Evolutionary conservation across 1,140 invertebrate species (phyloP), one percentile per base, ranked within the genome.

Genomic region (Trichonephila clavipes): DNA sequence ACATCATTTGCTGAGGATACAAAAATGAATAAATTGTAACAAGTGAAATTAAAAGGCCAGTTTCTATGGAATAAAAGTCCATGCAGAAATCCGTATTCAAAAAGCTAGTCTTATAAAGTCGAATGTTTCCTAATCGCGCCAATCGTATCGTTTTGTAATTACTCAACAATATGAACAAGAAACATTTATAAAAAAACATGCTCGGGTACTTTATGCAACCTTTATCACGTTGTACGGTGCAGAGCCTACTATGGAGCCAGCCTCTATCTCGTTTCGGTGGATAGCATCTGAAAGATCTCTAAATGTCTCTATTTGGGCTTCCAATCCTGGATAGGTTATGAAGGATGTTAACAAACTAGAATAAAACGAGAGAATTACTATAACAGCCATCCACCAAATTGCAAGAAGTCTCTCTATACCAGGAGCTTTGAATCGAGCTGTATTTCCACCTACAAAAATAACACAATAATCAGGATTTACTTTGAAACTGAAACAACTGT

Each of bases 301-400:
- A 61, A 86, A 86, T 4, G 83, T 86, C 21, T 86, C 83, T 61
- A 86, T 86, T 28, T 86, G 83, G 58, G 51, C 18, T 86, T 86
- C 83, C 24, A 61, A 86, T 21, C 83, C 58, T 61, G 83, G 83
- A 28, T 86, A 86, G 51, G 58, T 86, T 58, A 86, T 58, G 28
- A 86, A 86, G n/a, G 83, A 86, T n/a, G 83, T 86, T 10, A 86
- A 28, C 21, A 86, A 16, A 58, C 83, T 86, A 16, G 21, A 58
- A 18, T 86, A 86, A 58, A 86, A 62, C 44, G 83, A 16, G n/a
- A 86, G 83, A 14, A 86, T 86, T 6, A 51, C 51, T 28, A 61
- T 86, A 16, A 58, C 51, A n/a, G 83, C 24, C 8, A 86, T 86
- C 83, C 83, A 86, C 51, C 83, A 86, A 24, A 86, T 24, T 24